phyloP scores from a whole-genome alignment of 2,113 vertebrate genomes.

The Poeciliopsis turrubarensis region DNA sequence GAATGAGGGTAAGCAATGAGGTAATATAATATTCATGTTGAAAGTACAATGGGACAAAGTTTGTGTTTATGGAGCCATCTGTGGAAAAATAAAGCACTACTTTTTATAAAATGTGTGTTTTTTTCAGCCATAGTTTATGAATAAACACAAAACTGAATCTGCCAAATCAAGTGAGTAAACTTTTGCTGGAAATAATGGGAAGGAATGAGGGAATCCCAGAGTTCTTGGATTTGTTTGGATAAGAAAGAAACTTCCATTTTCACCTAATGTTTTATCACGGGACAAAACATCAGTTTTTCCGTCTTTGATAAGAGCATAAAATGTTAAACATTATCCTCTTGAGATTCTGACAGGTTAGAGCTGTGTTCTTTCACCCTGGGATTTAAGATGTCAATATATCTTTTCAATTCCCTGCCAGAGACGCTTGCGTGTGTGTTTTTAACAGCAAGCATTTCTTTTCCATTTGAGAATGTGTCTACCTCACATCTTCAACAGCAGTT shows the following conservation, averaged over 20 bases:
- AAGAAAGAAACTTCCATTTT: slow-evolving; percentile 2
- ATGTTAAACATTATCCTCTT: not conserved
- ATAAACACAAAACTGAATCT: not conserved
- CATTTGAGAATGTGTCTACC: not conserved
- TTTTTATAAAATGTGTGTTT: too few relatives aligned
- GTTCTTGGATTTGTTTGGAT: slow-evolving; percentile 14
- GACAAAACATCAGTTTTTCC: slow-evolving; percentile 12
- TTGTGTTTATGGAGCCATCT: too few relatives aligned
- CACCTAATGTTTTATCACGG: slow-evolving; percentile 9
- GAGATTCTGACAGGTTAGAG: slow-evolving; percentile 32
- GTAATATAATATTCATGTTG: too few relatives aligned
- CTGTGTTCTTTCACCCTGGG: slow-evolving; percentile 15
- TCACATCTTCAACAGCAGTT: slow-evolving; percentile 19
- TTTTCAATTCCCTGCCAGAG: slow-evolving; percentile 26
- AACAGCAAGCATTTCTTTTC: slow-evolving; percentile 1
- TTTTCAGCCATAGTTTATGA: too few relatives aligned
- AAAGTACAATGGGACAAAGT: too few relatives aligned
- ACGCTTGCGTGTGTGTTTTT: slow-evolving; percentile 7
- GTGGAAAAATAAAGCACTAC: too few relatives aligned
- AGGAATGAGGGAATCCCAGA: slow-evolving; percentile 7
- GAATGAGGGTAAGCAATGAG: too few relatives aligned
- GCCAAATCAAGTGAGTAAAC: not conserved
- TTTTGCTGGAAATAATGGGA: not conserved
- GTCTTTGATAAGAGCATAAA: slow-evolving; percentile 31
- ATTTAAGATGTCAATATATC: slow-evolving; percentile 30